phyloP scores from a whole-genome alignment of 2,113 vertebrate genomes.

The Sclerurus mexicanus region DNA sequence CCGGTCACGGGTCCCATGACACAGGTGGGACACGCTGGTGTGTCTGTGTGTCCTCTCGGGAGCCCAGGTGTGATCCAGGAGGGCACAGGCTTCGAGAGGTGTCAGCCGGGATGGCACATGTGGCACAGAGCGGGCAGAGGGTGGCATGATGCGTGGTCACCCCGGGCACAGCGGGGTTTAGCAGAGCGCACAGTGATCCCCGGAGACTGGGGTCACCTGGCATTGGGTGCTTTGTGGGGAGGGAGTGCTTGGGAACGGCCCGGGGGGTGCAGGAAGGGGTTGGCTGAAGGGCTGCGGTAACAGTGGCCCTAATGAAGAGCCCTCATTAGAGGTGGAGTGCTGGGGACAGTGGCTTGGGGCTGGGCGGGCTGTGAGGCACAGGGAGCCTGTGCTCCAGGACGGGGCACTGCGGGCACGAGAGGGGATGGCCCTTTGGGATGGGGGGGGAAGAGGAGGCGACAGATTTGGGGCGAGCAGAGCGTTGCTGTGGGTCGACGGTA shows the following conservation, averaged over 20 bases:
- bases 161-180: accelerated
- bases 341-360: background rate
- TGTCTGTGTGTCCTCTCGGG: background rate
- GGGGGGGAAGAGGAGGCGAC: background rate
- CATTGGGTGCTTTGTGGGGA: background rate
- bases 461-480: background rate
- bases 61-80: background rate
- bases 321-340: background rate
- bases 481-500: background rate
- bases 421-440: background rate
- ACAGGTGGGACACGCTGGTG: background rate
- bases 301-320: accelerated
- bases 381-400: accelerated
- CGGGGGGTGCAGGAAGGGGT: background rate
- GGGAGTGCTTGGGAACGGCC: background rate
- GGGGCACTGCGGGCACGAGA: background rate
- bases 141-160: accelerated
- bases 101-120: background rate
- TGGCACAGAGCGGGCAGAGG: background rate
- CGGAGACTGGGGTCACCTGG: background rate
- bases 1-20: background rate
- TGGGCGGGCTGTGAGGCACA: background rate
- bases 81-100: accelerated
- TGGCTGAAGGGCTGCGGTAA: background rate
- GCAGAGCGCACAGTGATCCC: background rate